Evolutionary conservation across 2,113 vertebrate species (phyloP).

Genomic region (Cochlearius cochlearius): DNA sequence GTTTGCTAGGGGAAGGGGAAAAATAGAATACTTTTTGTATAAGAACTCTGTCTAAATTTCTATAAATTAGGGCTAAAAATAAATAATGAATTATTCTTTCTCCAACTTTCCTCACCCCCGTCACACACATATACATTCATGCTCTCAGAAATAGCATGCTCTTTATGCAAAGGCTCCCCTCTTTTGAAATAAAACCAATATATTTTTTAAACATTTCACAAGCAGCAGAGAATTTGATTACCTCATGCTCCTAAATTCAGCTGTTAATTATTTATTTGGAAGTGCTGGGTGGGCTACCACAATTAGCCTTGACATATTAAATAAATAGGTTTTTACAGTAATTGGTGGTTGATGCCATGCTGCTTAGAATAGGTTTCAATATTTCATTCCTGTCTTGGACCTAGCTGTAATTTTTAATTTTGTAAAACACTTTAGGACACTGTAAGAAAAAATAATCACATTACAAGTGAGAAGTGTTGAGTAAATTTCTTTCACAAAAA

Average conservation of each 20-base stretch:
- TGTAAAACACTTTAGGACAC: conserved; percentile 11
- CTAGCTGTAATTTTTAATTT: conserved; percentile 35
- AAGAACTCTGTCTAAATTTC: not conserved
- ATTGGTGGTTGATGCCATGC: conserved; percentile 3
- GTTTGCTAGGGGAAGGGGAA: not conserved
- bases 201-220: not conserved
- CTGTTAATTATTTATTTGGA: conserved; percentile 50
- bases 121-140: not conserved
- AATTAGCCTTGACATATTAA: conserved; percentile 54
- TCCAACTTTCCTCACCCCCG: not conserved
- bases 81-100: not conserved
- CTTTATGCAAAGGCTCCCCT: not conserved
- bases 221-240: conserved; percentile 5
- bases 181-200: conserved; percentile 14
- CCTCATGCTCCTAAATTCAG: conserved; percentile 48
- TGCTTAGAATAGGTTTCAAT: conserved; percentile 22
- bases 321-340: conserved; percentile 25
- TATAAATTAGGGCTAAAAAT: not conserved
- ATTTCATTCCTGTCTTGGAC: conserved; percentile 4
- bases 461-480: conserved; percentile 39
- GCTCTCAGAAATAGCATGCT: not conserved
- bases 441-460: conserved; percentile 39
- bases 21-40: not conserved
- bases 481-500: conserved; percentile 30
- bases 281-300: conserved; percentile 2